Evolutionary conservation across 2,797 vertebrate species (phyloP), one percentile per base, ranked within the genome.

Genomic region (Gastrophryne carolinensis): DNA sequence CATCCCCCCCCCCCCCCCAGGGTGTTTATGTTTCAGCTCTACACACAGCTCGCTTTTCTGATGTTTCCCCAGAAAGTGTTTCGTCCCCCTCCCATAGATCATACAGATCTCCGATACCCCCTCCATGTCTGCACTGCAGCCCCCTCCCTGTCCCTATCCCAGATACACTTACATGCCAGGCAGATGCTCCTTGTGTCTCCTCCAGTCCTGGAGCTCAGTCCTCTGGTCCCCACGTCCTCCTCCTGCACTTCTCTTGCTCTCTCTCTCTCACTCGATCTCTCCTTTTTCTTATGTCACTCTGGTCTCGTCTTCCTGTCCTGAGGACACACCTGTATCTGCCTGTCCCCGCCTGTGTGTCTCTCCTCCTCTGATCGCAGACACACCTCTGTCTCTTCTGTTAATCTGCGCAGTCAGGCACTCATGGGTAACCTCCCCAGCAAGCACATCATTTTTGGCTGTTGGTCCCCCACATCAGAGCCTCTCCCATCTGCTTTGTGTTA

Each of bases 401-500:
- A n/a, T 26, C 21, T 19, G 17, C 23, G 19, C 17, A 32, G 19
- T 56, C 19, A 65, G 57, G 57, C 35, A 68, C 54, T 68, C 64
- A 12, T 13, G 65, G 47, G 49, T 62, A 44, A 60, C 47, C 21
- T 9, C 35, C 24, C 56, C 52, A 47, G 39, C 13, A 58, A 32
- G 41, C 62, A 13, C n/a, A 12, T n/a, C n/a, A n/a, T 35, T 54
- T 49, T 30, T 12, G n/a, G 35, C 41, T 54, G 8, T 44, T 39
- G 5, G 29, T 68, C 65, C 24, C 50, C 73, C 44, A 60, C 5
- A n/a, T 47, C 8, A 17, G 23, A 41, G 65, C 74, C 74, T 76
- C 66, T 47, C 27, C 69, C 74, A 76, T 76, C 65, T 76, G 74
- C 58, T 70, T 76, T 54, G 44, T 19, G 34, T 76, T 63, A 76